Percentiles rank a stretch among this genome's conserved stretches.
Evolutionary conservation across 2,888 invertebrate species (phyloP).

Genomic region (Mythimna ferrago): DNA sequence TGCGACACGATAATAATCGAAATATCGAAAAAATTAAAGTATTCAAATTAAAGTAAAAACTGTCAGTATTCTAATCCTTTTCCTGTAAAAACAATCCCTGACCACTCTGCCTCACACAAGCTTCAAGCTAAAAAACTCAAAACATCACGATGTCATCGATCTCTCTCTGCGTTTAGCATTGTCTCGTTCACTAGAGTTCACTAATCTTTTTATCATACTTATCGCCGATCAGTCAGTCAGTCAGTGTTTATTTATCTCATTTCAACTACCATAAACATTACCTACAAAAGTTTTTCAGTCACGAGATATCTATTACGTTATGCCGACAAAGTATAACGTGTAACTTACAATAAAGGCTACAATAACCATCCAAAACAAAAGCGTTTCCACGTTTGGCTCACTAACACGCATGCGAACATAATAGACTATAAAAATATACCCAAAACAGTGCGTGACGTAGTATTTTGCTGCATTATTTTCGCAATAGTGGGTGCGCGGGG

Average conservation of each 20-base stretch:
- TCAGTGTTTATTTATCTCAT: constrained; percentile 37
- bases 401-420: constrained; percentile 60
- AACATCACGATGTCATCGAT: constrained; percentile 36
- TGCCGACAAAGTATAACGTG: constrained; percentile 49
- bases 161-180: constrained; percentile 33
- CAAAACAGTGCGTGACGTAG: constrained; percentile 72
- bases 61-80: constrained; percentile 18
- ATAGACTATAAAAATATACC: constrained; percentile 65
- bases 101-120: background rate
- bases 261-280: constrained; percentile 31
- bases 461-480: constrained; percentile 81
- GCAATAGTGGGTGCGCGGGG: constrained; percentile 80
- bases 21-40: constrained; percentile 59
- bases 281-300: constrained; percentile 33
- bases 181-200: constrained; percentile 45
- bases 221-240: constrained; percentile 13
- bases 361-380: constrained; percentile 60
- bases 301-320: constrained; percentile 60
- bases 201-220: constrained; percentile 31
- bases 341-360: constrained; percentile 49
- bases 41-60: constrained; percentile 21
- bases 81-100: background rate
- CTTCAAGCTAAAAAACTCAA: constrained; percentile 16
- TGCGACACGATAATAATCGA: constrained; percentile 80
- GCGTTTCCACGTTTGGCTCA: constrained; percentile 55